Percentiles rank a stretch among this genome's conserved stretches.
phyloP scores from a whole-genome alignment of 2,113 vertebrate genomes.

The Oncorhynchus nerka region DNA sequence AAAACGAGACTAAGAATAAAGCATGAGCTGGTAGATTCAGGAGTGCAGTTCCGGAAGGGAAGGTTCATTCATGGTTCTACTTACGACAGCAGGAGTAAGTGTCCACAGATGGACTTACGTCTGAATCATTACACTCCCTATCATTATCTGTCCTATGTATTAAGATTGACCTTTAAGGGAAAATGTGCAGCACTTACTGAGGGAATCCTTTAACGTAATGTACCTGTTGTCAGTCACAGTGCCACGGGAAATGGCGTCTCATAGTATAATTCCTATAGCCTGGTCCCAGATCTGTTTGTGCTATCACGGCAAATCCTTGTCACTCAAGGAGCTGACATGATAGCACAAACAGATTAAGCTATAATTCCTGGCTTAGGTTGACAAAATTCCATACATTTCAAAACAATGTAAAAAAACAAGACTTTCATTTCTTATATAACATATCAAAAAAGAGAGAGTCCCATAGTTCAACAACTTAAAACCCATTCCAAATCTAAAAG shows the following conservation, averaged over 20 bases:
- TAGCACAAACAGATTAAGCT: too few species aligned
- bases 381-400: too few species aligned
- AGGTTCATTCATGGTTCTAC: constrained; percentile 14
- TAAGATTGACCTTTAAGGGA: constrained; percentile 1
- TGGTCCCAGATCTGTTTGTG: too few species aligned
- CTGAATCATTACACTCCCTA: constrained; percentile 8
- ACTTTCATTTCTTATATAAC: not conserved
- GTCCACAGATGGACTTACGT: constrained; percentile 34
- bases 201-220: not conserved
- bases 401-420: not conserved
- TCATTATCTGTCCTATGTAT: constrained; percentile 10
- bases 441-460: not conserved
- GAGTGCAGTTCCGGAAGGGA: constrained; percentile 4
- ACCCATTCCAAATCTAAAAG: not conserved
- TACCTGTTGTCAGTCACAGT: not conserved
- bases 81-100: not conserved
- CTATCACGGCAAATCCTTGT: too few species aligned
- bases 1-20: not conserved
- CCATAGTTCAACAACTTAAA: not conserved
- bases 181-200: not conserved
- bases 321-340: too few species aligned
- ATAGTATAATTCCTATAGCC: too few species aligned
- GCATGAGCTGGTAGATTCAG: not conserved
- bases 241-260: not conserved
- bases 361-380: too few species aligned